Base-by-base conservation (phyloP, 2,797 vertebrate species). In the Mionectes olivaceus region DNA sequence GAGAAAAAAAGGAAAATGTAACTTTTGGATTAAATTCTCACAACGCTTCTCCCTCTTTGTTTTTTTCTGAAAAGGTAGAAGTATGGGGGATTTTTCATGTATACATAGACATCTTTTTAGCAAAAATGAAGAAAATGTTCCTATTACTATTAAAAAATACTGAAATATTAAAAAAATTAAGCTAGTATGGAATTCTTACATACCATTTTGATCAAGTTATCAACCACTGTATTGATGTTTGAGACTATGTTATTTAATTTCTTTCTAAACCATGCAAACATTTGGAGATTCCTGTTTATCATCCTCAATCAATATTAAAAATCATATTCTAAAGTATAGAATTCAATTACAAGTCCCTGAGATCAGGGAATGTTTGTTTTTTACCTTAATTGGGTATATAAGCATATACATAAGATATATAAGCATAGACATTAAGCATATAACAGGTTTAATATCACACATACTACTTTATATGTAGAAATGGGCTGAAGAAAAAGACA, bases 41-140 rank as follows among this genome's bases (percentile, higher is more conserved):
- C 2, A 19, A 8, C 23, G 1, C 5, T 79, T 88, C 83, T 65
- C 1, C 23, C 27, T 9, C 59, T 74, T 44, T 7, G 17, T 46
- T 1, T 2, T 82, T 78, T 75, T 1, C 18, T 55, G 12, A 33
- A 61, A 64, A 84, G 1, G 2, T 68, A 68, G 18, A 64, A 80
- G 8, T 41, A 28, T 12, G 6, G 8, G 8, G 1, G 13, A n/a
- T 1, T 21, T 85, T 57, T 49, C 21, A 4, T 69, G 83, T 43
- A 19, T 50, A 43, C 3, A 2, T 32, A 4, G 4, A 12, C 2
- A 11, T 7, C 0, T 41, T 41, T 69, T 33, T 57, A 2, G 5
- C 5, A 73, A 91, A 83, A 63, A 44, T 7, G 4, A 61, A 76
- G 12, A 27, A 79, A 55, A 14, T 27, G 2, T 33, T 55, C 5